phyloP scores from a whole-genome alignment of 1,140 invertebrate species.

The Lycorma delicatula region DNA sequence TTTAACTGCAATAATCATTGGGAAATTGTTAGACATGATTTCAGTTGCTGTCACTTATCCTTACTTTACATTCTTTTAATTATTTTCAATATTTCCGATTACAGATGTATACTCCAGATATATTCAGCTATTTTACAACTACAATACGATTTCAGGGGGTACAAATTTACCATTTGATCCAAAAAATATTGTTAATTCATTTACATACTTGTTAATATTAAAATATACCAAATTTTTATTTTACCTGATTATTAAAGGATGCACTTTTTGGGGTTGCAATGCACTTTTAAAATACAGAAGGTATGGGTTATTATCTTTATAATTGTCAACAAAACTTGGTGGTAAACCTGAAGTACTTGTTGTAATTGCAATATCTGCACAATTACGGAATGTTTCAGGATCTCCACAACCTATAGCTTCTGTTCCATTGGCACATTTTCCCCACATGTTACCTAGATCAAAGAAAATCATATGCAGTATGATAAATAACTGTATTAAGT shows the following conservation, averaged over 20 bases:
- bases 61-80: too few relatives aligned
- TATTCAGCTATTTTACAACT: too few relatives aligned
- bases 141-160: too few relatives aligned
- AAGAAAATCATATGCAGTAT: neutral
- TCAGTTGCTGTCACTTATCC: too few relatives aligned
- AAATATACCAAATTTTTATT: too few relatives aligned
- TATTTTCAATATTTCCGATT: too few relatives aligned
- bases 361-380: constrained; percentile 72
- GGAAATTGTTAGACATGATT: too few relatives aligned
- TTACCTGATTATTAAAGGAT: constrained; percentile 62
- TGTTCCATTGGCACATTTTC: constrained; percentile 71
- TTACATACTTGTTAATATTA: too few relatives aligned
- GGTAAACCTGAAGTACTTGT: constrained; percentile 63
- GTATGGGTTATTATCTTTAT: constrained; percentile 57
- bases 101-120: too few relatives aligned
- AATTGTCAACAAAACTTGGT: constrained; percentile 49
- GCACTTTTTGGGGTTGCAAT: constrained; percentile 46
- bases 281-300: constrained; percentile 45
- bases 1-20: too few relatives aligned
- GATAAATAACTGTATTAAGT: neutral
- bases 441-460: constrained; percentile 73
- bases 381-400: constrained; percentile 81
- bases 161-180: too few relatives aligned
- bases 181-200: too few relatives aligned
- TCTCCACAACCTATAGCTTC: constrained; percentile 75